A percentile compares a stretch with the other conserved stretches of the same genome.
These are phyloP conservation scores for Notarius lentiginosus DNA, from an alignment of 2,113 vertebrate species.

Conservation along the genomic window DNA sequence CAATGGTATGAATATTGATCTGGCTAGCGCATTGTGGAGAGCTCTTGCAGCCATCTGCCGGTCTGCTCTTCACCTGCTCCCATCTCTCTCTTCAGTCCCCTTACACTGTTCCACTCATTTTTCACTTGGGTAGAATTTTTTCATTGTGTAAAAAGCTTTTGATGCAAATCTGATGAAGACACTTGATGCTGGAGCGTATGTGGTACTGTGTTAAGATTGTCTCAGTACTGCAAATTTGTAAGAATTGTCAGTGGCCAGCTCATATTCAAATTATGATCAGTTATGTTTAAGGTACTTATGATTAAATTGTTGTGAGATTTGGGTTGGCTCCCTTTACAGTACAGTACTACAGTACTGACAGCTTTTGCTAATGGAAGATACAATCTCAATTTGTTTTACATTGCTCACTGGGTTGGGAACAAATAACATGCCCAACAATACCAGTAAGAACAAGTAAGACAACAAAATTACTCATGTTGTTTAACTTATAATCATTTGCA, in stretches of 20 bases:
- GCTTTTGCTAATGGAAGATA: neutral
- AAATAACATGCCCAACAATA: neutral
- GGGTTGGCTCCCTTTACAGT: neutral
- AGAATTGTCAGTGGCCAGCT: neutral
- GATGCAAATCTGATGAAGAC: neutral
- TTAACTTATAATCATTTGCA: too few relatives aligned
- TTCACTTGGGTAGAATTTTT: neutral
- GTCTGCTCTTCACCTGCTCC: conserved; percentile 62
- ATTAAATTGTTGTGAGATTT: neutral
- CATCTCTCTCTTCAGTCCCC: neutral
- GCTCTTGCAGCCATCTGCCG: conserved; percentile 69
- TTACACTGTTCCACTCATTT: neutral
- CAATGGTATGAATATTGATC: conserved; percentile 74
- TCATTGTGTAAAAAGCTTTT: conserved; percentile 17
- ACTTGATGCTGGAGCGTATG: neutral
- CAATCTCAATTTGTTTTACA: neutral
- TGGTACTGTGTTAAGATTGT: neutral
- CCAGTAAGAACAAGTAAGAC: neutral
- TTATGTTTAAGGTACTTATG: neutral
- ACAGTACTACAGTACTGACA: neutral
- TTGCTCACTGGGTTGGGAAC: neutral
- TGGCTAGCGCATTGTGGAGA: conserved; percentile 63
- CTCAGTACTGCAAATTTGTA: neutral
- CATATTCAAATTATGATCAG: neutral
- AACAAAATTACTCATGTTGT: neutral